Conservation (phyloP, 2,113 vertebrate species). For the Hipposideros armiger region DNA sequence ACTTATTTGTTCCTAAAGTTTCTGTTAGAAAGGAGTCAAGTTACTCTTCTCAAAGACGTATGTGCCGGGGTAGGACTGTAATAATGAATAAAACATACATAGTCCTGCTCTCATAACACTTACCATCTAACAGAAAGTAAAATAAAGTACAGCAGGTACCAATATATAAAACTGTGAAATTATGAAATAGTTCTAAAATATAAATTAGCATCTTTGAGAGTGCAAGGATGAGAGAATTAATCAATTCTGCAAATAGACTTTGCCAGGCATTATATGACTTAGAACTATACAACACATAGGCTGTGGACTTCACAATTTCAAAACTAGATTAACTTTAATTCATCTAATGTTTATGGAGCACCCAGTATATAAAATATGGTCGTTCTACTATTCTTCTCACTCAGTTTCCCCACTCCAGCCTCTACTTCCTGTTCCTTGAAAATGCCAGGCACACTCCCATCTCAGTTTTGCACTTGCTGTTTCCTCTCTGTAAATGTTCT, state of each 20-base stretch:
- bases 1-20: background rate
- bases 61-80: background rate
- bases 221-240: background rate
- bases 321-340: background rate
- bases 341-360: background rate
- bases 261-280: background rate
- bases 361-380: background rate
- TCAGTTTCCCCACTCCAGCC: background rate
- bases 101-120: background rate
- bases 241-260: background rate
- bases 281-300: background rate
- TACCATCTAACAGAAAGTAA: background rate
- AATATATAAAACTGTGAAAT: background rate
- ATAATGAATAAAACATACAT: background rate
- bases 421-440: background rate
- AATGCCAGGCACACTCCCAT: background rate
- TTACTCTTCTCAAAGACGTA: background rate
- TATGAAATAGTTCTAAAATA: background rate
- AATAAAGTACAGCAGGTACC: background rate
- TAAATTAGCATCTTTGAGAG: background rate
- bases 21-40: background rate
- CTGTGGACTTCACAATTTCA: background rate
- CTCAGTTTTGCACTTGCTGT: background rate
- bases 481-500: background rate
- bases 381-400: background rate